phyloP scores from a whole-genome alignment of 2,888 invertebrate genomes.

The Leptopterna dolabrata region DNA sequence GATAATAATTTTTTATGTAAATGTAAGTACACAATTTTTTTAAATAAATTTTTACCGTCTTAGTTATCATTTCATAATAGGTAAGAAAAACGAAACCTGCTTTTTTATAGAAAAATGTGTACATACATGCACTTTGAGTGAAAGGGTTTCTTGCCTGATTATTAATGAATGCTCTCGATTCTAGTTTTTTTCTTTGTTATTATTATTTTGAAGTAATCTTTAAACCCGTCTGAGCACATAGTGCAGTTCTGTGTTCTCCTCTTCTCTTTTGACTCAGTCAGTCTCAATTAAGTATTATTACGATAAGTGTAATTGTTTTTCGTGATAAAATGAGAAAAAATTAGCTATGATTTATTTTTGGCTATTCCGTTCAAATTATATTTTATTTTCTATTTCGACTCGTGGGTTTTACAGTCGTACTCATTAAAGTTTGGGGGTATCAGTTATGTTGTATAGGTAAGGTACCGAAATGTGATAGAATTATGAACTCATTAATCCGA shows the following conservation, averaged over 20 bases:
- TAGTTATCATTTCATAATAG: neutral
- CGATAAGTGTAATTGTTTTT: neutral
- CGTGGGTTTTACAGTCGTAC: neutral
- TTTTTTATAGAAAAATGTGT: neutral
- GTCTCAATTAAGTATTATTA: slow-evolving; percentile 32
- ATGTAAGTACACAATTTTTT: neutral
- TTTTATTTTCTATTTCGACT: neutral
- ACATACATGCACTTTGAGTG: neutral
- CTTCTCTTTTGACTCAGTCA: neutral
- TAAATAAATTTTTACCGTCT: slow-evolving; percentile 40
- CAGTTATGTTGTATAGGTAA: neutral
- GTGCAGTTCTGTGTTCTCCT: slow-evolving; percentile 26
- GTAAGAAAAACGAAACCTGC: neutral
- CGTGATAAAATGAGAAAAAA: neutral
- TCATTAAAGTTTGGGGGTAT: neutral
- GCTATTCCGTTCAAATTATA: neutral
- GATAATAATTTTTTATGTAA: neutral
- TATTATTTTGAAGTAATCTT: neutral
- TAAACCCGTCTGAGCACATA: slow-evolving; percentile 41
- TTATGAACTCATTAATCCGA: slow-evolving; percentile 15
- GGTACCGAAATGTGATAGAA: slow-evolving; percentile 28
- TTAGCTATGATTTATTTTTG: no score
- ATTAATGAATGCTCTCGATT: neutral
- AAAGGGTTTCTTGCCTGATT: neutral
- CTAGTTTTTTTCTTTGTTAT: neutral